Evolutionary conservation across 2,888 invertebrate species (phyloP), one percentile per base, ranked within the genome.

Genomic region (Amorpha juglandis): DNA sequence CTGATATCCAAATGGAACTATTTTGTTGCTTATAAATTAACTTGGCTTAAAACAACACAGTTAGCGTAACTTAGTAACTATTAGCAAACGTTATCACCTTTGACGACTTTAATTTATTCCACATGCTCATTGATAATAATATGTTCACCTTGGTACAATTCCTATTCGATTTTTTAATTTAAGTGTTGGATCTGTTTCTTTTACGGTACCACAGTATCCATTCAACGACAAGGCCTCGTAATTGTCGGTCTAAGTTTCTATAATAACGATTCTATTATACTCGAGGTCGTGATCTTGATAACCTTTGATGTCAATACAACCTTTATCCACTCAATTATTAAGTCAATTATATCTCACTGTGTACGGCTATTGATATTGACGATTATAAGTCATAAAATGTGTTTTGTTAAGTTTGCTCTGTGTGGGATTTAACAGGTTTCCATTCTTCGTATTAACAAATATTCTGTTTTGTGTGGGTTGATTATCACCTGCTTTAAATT

Each of bases 241-340:
- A 38, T 58, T 52, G 35, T 45, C 48, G 19, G 21, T 52, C 35
- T 35, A 7, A 27, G 52, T 68, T 68, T 67, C 68, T 74, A 79
- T 76, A 78, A 78, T 77, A 71, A 72, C 76, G 76, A 72, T 76
- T 76, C 65, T 74, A 81, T 75, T 79, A 74, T 76, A 76, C 73
- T 74, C 79, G 79, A 79, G 82, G 81, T 79, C 79, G 74, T 70
- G 73, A 71, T 75, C 73, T 75, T 74, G 86, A 87, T 86, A 86
- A 78, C 86, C 86, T 84, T 78, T 77, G 68, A 48, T 79, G 80
- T 79, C 74, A 73, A 74, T 77, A 74, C 66, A 62, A 35, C 47
- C 53, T 38, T 50, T 51, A 38, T 50, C n/a, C 12, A 35, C 19
- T 63, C 63, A 14, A 47, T 53, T 35, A 27, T 64, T 16, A 58